Evolutionary conservation across 2,113 vertebrate genomes (phyloP).

Genomic region (Diadophis punctatus): DNA sequence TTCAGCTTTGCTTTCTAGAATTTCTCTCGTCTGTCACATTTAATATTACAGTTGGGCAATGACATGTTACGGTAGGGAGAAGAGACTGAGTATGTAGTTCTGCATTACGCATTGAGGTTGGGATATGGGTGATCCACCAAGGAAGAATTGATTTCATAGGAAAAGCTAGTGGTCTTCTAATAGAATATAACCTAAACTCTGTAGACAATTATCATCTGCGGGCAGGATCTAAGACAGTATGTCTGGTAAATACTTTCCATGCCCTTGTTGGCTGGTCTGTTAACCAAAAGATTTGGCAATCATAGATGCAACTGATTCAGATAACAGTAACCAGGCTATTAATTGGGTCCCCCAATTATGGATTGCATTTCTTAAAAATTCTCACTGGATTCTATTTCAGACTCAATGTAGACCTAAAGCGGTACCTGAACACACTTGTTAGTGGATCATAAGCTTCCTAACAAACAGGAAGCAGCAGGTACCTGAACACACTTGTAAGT

Average conservation of each 20-base stretch:
- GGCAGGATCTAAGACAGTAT: neutral
- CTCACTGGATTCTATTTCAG: neutral
- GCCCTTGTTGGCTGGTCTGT: neutral
- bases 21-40: neutral
- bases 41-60: neutral
- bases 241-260: neutral
- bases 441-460: too few species aligned
- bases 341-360: neutral
- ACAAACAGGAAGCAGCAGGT: too few species aligned
- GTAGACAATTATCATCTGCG: neutral
- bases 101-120: neutral
- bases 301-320: neutral
- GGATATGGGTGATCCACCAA: neutral
- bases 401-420: neutral
- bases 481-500: too few species aligned
- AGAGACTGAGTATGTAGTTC: neutral
- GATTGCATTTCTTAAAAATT: neutral
- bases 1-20: neutral
- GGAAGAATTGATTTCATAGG: neutral
- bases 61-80: neutral
- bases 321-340: neutral
- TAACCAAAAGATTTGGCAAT: neutral
- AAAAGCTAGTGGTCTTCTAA: neutral
- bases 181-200: neutral
- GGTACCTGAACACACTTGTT: too few species aligned